Evolutionary conservation across 2,888 invertebrate genomes (phyloP).

Genomic region (Campaea margaritaria): DNA sequence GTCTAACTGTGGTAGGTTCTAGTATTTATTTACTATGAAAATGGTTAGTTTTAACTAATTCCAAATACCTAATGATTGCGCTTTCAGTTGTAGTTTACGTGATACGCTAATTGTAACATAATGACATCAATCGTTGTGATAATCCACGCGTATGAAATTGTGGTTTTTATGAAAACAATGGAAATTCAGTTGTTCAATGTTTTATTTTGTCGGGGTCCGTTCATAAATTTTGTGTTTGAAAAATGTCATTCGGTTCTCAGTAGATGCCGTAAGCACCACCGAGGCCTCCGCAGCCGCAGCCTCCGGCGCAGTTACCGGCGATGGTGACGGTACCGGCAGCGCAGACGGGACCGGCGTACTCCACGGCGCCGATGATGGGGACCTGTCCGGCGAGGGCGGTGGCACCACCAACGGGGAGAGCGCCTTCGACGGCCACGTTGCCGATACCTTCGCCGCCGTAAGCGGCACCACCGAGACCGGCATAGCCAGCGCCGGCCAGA

Average conservation of each 20-base stretch:
- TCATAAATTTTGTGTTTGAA: background rate
- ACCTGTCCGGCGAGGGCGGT: slow-evolving; percentile 51
- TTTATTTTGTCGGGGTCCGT: background rate
- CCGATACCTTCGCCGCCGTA: slow-evolving; percentile 40
- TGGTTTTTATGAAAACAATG: background rate
- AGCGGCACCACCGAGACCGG: slow-evolving; percentile 5
- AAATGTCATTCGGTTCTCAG: background rate
- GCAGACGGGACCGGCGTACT: slow-evolving; percentile 50
- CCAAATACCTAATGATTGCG: no score
- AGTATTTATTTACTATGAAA: no score
- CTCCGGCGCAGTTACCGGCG: slow-evolving; percentile 47
- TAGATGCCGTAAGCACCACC: slow-evolving; percentile 14
- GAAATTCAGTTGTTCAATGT: background rate
- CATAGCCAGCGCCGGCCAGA: slow-evolving; percentile 4
- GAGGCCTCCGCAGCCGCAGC: slow-evolving; percentile 29
- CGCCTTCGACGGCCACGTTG: slow-evolving; percentile 43
- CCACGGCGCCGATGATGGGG: slow-evolving; percentile 53
- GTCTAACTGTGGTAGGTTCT: no score
- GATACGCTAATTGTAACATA: no score
- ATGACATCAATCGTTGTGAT: no score
- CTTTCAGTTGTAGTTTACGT: no score
- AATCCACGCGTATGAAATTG: no score
- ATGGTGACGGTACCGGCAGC: slow-evolving; percentile 52
- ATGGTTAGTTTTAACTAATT: no score
- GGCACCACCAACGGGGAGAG: slow-evolving; percentile 48